A percentile compares a stretch with the other conserved stretches of the same genome.
Conservation (phyloP, 2,888 invertebrate genomes). For the Drosophila percnosoma region DNA sequence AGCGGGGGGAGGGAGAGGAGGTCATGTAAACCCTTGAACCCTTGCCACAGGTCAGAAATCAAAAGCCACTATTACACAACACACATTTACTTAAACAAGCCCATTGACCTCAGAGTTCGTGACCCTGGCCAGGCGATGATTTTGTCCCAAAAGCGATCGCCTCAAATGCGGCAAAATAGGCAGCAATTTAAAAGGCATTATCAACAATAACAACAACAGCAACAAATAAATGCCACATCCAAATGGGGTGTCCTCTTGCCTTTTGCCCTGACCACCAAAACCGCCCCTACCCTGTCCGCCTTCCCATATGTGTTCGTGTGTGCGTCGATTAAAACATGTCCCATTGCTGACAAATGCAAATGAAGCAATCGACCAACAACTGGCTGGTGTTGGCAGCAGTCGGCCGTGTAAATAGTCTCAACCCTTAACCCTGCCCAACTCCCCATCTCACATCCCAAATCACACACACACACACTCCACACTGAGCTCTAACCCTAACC, state of each 20-base stretch:
- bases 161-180: conserved; percentile 69
- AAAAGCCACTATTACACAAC: conserved; percentile 24
- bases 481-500: conserved; percentile 1
- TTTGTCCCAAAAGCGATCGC: conserved; percentile 74
- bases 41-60: conserved; percentile 33
- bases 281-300: conserved; percentile 8
- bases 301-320: background rate
- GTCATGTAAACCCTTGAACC: conserved; percentile 16
- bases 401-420: conserved; percentile 52
- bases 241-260: conserved; percentile 30
- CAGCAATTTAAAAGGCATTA: conserved; percentile 69
- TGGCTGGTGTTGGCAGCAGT: conserved; percentile 35
- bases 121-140: conserved; percentile 14
- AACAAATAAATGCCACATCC: conserved; percentile 17
- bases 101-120: conserved; percentile 44
- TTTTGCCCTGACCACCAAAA: conserved; percentile 27
- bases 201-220: conserved; percentile 36
- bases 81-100: conserved; percentile 21
- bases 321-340: conserved; percentile 64
- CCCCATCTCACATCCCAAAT: background rate
- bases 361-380: conserved; percentile 59
- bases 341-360: conserved; percentile 62
- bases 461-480: conserved; percentile 13
- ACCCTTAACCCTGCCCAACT: conserved; percentile 36
- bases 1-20: background rate